These are phyloP conservation scores for Bombus soroeensis DNA, from an alignment of 1,140 invertebrate genomes.

Conservation along the genomic window DNA sequence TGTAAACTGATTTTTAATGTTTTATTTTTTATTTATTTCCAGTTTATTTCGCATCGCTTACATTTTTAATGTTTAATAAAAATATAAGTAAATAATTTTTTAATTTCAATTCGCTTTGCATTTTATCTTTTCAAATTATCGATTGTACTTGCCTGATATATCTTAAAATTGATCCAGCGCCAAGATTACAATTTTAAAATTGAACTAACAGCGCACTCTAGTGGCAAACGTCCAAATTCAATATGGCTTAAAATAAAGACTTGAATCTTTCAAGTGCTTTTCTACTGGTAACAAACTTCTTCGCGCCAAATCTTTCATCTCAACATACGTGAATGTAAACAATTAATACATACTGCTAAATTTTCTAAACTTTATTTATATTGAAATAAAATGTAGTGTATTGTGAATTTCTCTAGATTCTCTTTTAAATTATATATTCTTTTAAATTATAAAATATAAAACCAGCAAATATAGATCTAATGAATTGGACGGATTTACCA, in stretches of 20 bases:
- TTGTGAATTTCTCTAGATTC: background rate
- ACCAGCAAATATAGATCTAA: background rate
- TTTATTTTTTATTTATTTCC: background rate
- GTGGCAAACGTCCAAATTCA: background rate
- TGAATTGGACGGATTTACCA: background rate
- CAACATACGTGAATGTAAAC: background rate
- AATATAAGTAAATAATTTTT: background rate
- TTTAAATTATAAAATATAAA: background rate
- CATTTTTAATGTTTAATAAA: background rate
- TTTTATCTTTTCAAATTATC: background rate
- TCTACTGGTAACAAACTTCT: background rate
- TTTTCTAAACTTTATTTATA: background rate
- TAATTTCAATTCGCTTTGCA: background rate
- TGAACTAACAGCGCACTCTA: conserved; percentile 21
- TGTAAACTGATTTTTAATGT: background rate
- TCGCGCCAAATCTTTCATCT: background rate
- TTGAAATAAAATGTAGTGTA: background rate
- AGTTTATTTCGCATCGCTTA: background rate
- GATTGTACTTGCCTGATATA: background rate
- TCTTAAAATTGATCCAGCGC: background rate
- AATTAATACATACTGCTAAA: background rate
- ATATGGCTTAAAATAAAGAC: no score
- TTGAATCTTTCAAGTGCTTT: background rate
- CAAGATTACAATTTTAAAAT: conserved; percentile 12
- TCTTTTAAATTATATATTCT: background rate